phyloP scores from a whole-genome alignment of 2,113 vertebrate genomes.

The Leptodactylus fuscus region DNA sequence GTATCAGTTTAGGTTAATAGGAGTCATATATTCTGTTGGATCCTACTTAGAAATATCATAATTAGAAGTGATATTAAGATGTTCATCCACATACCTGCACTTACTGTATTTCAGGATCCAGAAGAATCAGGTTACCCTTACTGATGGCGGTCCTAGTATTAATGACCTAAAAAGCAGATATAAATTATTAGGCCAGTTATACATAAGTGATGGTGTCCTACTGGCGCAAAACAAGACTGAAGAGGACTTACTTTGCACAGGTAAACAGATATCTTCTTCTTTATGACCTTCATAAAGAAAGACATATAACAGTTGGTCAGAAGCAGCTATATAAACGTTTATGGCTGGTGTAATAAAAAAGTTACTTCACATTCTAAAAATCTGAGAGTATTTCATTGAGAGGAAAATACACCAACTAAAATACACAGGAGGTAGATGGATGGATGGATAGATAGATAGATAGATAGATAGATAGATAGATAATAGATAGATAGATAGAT shows the following conservation, averaged over 20 bases:
- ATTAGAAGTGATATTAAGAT: not conserved
- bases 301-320: not conserved
- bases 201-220: not conserved
- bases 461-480: no score
- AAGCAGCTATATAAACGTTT: not conserved
- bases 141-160: not conserved
- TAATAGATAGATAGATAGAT: no score
- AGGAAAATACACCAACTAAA: not conserved
- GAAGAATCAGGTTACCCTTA: not conserved
- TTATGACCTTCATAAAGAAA: not conserved
- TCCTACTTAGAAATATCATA: not conserved
- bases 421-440: not conserved
- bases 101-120: no score
- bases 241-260: not conserved
- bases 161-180: slow-evolving; percentile 10
- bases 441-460: not conserved
- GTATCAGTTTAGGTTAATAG: not conserved
- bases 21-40: not conserved
- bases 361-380: not conserved
- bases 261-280: not conserved
- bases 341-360: not conserved
- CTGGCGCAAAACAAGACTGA: not conserved
- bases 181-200: not conserved
- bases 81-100: not conserved
- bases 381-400: no score